phyloP scores from a whole-genome alignment of 2,797 vertebrate species.

The Melanotaenia maccullochi region DNA sequence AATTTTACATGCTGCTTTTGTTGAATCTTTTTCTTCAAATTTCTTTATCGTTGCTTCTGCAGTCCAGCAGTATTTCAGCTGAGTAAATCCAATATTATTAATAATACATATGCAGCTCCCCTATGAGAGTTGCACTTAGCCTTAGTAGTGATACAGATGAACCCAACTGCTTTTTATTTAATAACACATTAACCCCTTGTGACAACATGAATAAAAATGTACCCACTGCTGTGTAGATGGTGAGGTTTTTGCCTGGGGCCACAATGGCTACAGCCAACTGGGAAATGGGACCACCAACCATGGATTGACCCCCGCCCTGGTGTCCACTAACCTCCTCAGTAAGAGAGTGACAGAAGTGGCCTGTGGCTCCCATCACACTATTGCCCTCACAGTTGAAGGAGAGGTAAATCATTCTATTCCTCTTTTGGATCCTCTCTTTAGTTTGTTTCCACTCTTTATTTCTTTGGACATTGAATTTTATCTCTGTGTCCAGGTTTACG shows the following conservation, averaged over 20 bases:
- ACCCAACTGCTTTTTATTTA: constrained; percentile 16
- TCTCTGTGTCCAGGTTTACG: constrained; percentile 86
- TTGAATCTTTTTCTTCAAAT: not conserved
- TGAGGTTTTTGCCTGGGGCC: constrained; percentile 97
- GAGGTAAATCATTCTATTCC: constrained; percentile 83
- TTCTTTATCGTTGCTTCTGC: not conserved
- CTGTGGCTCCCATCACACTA: constrained; percentile 97
- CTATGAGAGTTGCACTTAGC: not conserved
- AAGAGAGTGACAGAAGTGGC: constrained; percentile 94
- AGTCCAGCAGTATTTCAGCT: not conserved
- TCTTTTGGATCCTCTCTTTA: not conserved
- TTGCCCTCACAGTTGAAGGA: constrained; percentile 93
- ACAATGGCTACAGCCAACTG: constrained; percentile 96
- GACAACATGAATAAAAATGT: constrained; percentile 40
- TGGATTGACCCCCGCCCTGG: constrained; percentile 89
- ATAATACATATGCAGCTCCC: not conserved
- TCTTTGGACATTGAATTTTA: not conserved
- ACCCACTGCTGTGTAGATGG: constrained; percentile 84
- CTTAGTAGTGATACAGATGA: not conserved
- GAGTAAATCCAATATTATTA: not conserved
- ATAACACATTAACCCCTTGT: constrained; percentile 50
- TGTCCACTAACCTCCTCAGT: constrained; percentile 94
- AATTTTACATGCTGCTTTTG: not conserved
- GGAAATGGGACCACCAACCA: constrained; percentile 96
- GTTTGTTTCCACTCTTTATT: not conserved